These are phyloP conservation scores for Ecdyonurus torrentis DNA, from an alignment of 2,888 invertebrate species.

Conservation along the genomic window DNA sequence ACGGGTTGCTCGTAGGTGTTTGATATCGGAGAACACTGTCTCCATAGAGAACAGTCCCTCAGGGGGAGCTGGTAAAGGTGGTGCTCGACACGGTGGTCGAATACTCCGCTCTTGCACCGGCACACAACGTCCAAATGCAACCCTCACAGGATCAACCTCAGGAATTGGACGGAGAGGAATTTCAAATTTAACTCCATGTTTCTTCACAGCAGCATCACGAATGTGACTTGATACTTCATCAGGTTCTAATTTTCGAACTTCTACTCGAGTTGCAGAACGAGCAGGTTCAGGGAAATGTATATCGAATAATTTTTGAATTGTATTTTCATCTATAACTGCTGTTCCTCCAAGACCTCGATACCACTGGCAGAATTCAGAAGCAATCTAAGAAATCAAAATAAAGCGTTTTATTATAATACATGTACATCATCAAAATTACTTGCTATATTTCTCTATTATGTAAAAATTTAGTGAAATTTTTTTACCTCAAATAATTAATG, in stretches of 20 bases:
- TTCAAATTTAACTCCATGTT: neutral
- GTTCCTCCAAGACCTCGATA: conserved; percentile 31
- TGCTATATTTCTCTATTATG: no score
- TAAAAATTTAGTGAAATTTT: no score
- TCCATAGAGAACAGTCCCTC: neutral
- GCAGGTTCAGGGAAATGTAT: neutral
- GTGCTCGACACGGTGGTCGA: neutral
- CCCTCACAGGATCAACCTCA: neutral
- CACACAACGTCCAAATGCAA: neutral
- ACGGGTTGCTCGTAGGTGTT: neutral
- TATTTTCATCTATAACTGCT: conserved; percentile 27
- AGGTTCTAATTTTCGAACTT: neutral
- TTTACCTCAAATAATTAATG: no score
- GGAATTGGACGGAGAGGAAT: neutral
- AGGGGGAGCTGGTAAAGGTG: neutral
- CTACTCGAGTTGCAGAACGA: neutral
- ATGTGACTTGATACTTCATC: neutral
- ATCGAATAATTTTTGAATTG: neutral
- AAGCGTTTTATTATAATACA: no score
- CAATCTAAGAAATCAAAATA: no score
- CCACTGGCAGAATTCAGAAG: conserved; percentile 38
- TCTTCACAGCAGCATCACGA: neutral
- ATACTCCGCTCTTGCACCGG: neutral
- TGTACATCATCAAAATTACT: no score
- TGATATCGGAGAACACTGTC: neutral